These are phyloP conservation scores for Aphaenogaster rudis DNA, from an alignment of 1,140 invertebrate species.

Conservation along the genomic window DNA sequence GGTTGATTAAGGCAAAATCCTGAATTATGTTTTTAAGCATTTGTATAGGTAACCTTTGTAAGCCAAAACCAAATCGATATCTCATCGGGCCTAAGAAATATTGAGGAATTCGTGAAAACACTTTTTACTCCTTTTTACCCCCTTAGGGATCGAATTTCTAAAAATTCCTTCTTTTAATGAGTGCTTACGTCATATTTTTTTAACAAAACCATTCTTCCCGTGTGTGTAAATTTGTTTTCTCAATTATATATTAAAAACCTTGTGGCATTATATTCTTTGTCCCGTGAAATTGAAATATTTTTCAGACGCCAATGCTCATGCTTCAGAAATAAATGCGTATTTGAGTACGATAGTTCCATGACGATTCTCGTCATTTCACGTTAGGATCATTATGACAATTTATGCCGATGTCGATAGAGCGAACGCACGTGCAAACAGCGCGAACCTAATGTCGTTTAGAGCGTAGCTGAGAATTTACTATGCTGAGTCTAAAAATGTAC, in stretches of 20 bases:
- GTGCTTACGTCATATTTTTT: too few species aligned
- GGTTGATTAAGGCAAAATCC: too few species aligned
- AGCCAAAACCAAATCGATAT: too few species aligned
- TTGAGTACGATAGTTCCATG: not conserved
- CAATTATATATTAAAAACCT: not conserved
- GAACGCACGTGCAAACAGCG: not conserved
- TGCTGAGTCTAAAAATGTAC: conserved; percentile 17
- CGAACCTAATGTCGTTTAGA: not conserved
- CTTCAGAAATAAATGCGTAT: conserved; percentile 55
- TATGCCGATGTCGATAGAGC: not conserved
- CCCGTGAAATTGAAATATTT: conserved; percentile 28
- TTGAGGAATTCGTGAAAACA: too few species aligned
- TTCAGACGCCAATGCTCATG: not conserved
- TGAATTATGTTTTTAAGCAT: too few species aligned
- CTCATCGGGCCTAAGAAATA: too few species aligned
- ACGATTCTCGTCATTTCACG: not conserved
- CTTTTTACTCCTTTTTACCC: too few species aligned
- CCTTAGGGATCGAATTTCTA: too few species aligned
- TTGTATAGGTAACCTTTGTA: too few species aligned
- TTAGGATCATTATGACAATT: conserved; percentile 29
- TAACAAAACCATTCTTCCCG: too few species aligned
- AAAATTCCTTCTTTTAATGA: too few species aligned
- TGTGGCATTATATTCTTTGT: conserved; percentile 47
- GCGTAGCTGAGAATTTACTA: not conserved
- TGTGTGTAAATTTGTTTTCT: not conserved